Evolutionary conservation across 2,797 vertebrate species (phyloP).

Genomic region (Rhinoraja longicauda): DNA sequence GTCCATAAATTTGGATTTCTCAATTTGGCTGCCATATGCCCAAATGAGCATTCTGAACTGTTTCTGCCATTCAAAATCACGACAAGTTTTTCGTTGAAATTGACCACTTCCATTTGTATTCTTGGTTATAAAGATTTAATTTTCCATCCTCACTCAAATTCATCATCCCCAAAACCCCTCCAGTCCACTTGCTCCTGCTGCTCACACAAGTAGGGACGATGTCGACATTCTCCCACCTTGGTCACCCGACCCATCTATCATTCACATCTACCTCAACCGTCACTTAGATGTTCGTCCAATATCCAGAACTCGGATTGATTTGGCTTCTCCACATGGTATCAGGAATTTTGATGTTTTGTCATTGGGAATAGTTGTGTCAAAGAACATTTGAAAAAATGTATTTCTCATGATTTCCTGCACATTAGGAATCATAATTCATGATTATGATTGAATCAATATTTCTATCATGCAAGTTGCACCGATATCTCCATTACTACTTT

Average conservation of each 20-base stretch:
- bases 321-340: no score
- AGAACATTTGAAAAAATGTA: no score
- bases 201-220: background rate
- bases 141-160: background rate
- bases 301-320: no score
- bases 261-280: background rate
- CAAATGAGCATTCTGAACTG: background rate
- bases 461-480: no score
- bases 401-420: no score
- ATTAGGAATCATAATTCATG: no score
- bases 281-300: no score
- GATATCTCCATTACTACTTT: no score
- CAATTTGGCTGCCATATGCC: background rate
- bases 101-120: background rate
- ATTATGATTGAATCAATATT: no score
- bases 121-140: background rate
- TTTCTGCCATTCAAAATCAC: background rate
- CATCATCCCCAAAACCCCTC: background rate
- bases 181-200: background rate
- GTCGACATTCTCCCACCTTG: background rate
- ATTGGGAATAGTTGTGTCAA: no score
- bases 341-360: no score
- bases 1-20: background rate
- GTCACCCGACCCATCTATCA: background rate
- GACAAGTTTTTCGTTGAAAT: background rate